Conservation (phyloP, 2,888 invertebrate genomes). For the Drosophila kokeensis region DNA sequence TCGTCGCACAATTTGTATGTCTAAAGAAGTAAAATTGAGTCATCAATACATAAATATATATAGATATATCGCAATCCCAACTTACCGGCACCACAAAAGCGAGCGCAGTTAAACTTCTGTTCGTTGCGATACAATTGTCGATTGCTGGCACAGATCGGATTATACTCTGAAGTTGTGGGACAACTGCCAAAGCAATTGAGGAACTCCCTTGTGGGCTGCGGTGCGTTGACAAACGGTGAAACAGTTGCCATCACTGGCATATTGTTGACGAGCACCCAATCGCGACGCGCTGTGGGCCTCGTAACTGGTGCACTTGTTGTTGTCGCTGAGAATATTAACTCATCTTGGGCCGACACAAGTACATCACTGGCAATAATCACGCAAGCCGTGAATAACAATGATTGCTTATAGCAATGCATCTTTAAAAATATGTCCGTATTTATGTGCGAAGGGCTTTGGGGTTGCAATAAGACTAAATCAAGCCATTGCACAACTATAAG, state of each 20-base stretch:
- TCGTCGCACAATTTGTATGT: constrained; percentile 80
- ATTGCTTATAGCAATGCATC: constrained; percentile 34
- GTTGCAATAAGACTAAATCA: constrained; percentile 31
- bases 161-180: constrained; percentile 83
- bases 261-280: constrained; percentile 78
- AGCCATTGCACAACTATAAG: constrained; percentile 7
- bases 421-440: neutral
- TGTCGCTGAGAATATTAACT: constrained; percentile 52
- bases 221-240: constrained; percentile 60
- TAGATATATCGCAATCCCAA: constrained; percentile 1
- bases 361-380: constrained; percentile 24
- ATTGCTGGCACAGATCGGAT: constrained; percentile 84
- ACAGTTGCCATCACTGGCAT: constrained; percentile 59
- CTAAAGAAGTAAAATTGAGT: constrained; percentile 56
- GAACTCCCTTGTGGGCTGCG: constrained; percentile 65
- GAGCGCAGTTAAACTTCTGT: constrained; percentile 83
- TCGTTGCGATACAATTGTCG: constrained; percentile 79
- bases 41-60: neutral
- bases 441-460: neutral
- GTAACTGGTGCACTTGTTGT: neutral
- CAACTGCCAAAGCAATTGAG: constrained; percentile 79
- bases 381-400: constrained; percentile 10
- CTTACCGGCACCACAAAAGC: constrained; percentile 83
- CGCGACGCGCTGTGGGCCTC: constrained; percentile 10
- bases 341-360: constrained; percentile 37